Conservation (phyloP, 2,797 vertebrate genomes). For the Danio tinwini region DNA sequence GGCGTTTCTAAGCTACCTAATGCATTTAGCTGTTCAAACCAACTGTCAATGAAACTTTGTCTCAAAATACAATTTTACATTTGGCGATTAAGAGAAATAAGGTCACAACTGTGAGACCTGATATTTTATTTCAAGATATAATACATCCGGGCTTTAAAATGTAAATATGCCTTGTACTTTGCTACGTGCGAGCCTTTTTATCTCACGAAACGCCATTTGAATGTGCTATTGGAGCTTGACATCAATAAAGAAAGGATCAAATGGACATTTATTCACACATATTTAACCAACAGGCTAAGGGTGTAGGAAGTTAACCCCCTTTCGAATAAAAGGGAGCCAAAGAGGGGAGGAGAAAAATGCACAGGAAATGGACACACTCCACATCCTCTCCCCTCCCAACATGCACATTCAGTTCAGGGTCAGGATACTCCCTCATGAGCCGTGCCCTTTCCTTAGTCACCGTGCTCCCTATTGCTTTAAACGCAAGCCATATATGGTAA, state of each 20-base stretch:
- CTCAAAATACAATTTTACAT: not conserved
- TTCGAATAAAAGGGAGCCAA: conserved; percentile 24
- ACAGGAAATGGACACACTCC: conserved; percentile 74
- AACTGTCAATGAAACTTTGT: not conserved
- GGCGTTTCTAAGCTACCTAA: too few relatives aligned
- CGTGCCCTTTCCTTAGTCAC: conserved; percentile 82
- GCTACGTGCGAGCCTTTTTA: not conserved
- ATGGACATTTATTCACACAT: not conserved
- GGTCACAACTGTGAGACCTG: not conserved
- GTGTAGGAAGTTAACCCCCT: conserved; percentile 1
- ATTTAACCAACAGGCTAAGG: not conserved
- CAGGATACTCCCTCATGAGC: conserved; percentile 65
- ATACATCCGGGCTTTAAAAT: not conserved
- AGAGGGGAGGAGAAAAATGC: conserved; percentile 56
- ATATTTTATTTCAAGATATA: not conserved
- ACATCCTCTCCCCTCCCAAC: conserved; percentile 76
- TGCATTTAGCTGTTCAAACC: too few relatives aligned
- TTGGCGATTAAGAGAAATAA: not conserved
- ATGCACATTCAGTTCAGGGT: conserved; percentile 59
- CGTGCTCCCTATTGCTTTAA: conserved; percentile 74
- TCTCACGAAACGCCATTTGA: not conserved
- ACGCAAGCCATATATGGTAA: conserved; percentile 85
- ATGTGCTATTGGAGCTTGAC: not conserved
- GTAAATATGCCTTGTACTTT: not conserved
- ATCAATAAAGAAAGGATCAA: not conserved